Conservation (phyloP, 1,140 invertebrate species). For the Globodera rostochiensis region DNA sequence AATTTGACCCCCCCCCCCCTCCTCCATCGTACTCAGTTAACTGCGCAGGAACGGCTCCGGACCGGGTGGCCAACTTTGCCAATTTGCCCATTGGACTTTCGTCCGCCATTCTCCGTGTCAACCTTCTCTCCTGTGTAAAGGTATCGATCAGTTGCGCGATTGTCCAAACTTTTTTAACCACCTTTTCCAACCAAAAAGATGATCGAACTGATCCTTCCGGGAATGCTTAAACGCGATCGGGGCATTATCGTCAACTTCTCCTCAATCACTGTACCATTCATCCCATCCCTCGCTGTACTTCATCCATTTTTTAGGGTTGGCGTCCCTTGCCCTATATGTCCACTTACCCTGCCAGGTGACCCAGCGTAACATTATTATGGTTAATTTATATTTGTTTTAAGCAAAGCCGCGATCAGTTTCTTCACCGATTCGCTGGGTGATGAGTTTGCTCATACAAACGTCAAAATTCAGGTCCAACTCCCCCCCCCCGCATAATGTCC, state of each 20-base stretch:
- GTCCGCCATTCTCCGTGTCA: slow-evolving; percentile 64
- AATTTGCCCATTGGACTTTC: slow-evolving; percentile 64
- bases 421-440: slow-evolving; percentile 59
- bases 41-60: slow-evolving; percentile 90
- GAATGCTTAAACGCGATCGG: slow-evolving; percentile 80
- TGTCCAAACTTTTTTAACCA: slow-evolving; percentile 37
- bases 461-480: slow-evolving; percentile 56
- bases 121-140: slow-evolving; percentile 58
- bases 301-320: slow-evolving; percentile 55
- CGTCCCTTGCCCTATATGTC: slow-evolving; percentile 62
- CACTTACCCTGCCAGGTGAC: slow-evolving; percentile 56
- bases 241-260: slow-evolving; percentile 91
- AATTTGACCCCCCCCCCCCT: not conserved
- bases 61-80: slow-evolving; percentile 75
- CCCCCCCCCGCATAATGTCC: not conserved
- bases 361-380: not conserved
- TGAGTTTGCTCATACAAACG: slow-evolving; percentile 61
- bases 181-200: slow-evolving; percentile 69
- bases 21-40: slow-evolving; percentile 73
- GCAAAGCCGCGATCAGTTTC: slow-evolving; percentile 63
- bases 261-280: slow-evolving; percentile 76
- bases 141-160: slow-evolving; percentile 27
- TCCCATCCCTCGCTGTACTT: slow-evolving; percentile 68
- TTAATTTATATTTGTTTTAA: slow-evolving; percentile 2
- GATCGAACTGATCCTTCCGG: slow-evolving; percentile 81